These are phyloP conservation scores for Calcarius lapponicus DNA, from an alignment of 2,797 vertebrate species.

Conservation along the genomic window DNA sequence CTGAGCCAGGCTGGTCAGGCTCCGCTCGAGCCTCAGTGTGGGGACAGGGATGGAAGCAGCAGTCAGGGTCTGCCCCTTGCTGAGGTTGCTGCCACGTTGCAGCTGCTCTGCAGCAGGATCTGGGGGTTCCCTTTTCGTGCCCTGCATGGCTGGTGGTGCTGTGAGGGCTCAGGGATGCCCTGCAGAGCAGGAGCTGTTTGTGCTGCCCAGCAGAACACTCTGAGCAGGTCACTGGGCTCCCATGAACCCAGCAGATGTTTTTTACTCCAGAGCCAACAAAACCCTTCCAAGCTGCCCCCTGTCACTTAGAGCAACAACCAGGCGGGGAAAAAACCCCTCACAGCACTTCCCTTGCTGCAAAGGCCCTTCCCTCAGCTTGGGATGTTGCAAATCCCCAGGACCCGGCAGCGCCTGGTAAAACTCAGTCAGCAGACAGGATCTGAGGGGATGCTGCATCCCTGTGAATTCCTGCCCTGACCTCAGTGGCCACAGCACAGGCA, in stretches of 20 bases:
- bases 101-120: background rate
- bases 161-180: background rate
- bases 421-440: background rate
- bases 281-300: constrained; percentile 3
- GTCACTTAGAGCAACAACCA: background rate
- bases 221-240: constrained; percentile 42
- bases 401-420: background rate
- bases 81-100: background rate
- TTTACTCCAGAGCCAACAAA: background rate
- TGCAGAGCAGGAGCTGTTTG: background rate
- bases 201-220: background rate
- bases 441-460: background rate
- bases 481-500: background rate
- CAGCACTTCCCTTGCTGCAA: background rate
- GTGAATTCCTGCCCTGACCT: constrained; percentile 38
- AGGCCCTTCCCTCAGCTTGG: background rate
- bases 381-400: background rate
- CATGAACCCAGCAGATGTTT: constrained; percentile 63
- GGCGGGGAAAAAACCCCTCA: rapidly evolving
- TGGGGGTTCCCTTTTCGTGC: rapidly evolving
- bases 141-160: background rate
- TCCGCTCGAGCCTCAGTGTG: background rate
- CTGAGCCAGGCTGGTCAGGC: background rate
- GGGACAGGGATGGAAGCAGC: background rate
- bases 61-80: background rate